phyloP scores from a whole-genome alignment of 2,113 vertebrate genomes.

The Notarius lentiginosus region DNA sequence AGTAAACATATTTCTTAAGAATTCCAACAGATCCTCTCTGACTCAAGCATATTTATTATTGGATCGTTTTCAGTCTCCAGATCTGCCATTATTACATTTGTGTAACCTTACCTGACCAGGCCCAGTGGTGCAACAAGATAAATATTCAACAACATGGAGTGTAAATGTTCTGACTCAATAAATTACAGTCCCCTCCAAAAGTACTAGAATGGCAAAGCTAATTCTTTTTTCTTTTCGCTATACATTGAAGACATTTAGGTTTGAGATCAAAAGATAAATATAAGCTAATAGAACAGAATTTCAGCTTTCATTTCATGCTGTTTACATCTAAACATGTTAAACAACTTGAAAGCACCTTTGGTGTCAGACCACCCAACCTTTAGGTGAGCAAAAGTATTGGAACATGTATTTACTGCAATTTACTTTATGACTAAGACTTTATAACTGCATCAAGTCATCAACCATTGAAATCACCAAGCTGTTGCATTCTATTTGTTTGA shows the following conservation, averaged over 20 bases:
- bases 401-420: not conserved
- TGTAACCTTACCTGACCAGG: conserved; percentile 15
- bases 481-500: not conserved
- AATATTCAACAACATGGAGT: conserved; percentile 3
- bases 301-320: too few relatives aligned
- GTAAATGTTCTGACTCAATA: not conserved
- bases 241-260: not conserved
- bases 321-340: not conserved
- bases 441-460: not conserved
- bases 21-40: not conserved
- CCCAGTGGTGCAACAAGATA: conserved; percentile 15
- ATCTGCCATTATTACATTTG: not conserved
- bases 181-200: not conserved
- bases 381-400: too few relatives aligned
- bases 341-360: not conserved
- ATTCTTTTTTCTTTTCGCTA: not conserved
- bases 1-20: conserved; percentile 35
- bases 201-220: not conserved
- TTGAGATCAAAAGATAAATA: not conserved
- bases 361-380: not conserved
- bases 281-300: not conserved
- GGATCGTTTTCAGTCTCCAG: not conserved
- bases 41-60: conserved; percentile 16
- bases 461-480: too few relatives aligned
- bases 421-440: not conserved